Conservation (phyloP, 2,797 vertebrate genomes). For the Lycodopsis pacificus region DNA sequence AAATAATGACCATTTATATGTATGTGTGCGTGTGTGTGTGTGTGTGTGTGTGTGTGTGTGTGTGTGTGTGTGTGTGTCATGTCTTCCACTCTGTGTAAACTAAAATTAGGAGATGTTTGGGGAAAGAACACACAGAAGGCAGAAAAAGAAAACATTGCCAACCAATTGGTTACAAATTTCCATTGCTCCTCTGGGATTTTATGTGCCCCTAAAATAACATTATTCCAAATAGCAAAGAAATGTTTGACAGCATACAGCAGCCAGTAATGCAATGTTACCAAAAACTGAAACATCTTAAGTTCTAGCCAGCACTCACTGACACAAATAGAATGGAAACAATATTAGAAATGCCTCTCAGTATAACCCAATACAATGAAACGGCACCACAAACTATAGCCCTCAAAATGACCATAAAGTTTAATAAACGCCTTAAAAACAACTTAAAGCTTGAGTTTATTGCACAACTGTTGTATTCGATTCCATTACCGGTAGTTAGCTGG, state of each 20-base stretch:
- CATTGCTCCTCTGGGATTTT: background rate
- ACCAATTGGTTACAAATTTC: conserved; percentile 2
- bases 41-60: no score
- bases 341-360: background rate
- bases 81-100: background rate
- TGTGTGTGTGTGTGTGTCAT: background rate
- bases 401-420: background rate
- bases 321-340: background rate
- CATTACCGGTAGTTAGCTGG: conserved; percentile 15
- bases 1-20: background rate
- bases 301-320: background rate
- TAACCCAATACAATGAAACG: background rate
- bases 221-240: background rate
- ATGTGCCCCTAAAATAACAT: conserved; percentile 1
- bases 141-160: background rate
- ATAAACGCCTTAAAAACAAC: background rate
- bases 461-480: conserved; percentile 5
- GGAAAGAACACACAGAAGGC: background rate
- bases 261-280: background rate
- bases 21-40: background rate
- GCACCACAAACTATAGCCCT: background rate
- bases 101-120: background rate
- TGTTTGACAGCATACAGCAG: background rate
- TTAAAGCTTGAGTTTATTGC: conserved; percentile 5
- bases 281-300: background rate